phyloP scores from a whole-genome alignment of 1,140 invertebrate genomes.

The Drosophila punjabiensis region DNA sequence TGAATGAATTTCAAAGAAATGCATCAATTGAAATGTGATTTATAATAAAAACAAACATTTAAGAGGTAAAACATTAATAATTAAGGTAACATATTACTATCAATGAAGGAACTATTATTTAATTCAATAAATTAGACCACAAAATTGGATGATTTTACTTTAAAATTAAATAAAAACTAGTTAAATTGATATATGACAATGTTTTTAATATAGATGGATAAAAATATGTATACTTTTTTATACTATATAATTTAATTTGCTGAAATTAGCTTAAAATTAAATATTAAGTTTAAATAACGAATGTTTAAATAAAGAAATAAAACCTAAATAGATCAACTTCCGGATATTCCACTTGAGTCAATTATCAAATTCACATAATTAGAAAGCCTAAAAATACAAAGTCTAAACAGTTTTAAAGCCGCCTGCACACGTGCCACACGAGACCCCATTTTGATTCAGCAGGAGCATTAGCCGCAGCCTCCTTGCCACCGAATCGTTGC shows the following conservation, averaged over 20 bases:
- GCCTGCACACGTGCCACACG: constrained; percentile 66
- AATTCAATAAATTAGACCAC: not conserved
- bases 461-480: not conserved
- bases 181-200: not conserved
- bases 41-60: not conserved
- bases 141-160: not conserved
- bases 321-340: not conserved
- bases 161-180: not conserved
- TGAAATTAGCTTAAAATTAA: not conserved
- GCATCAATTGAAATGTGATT: not conserved
- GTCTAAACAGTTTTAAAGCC: constrained; percentile 38
- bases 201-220: no score
- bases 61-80: not conserved
- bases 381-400: constrained; percentile 50
- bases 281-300: not conserved
- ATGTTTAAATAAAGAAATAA: not conserved
- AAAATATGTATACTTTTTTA: no score
- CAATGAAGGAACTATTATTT: not conserved
- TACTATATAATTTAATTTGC: not conserved
- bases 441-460: constrained; percentile 22
- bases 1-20: not conserved
- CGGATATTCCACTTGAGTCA: not conserved
- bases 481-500: not conserved
- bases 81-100: not conserved
- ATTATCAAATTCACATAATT: not conserved